These are phyloP conservation scores for Hydra vulgaris DNA, from an alignment of 30 jellyfish, hydroid and myxozoan species.

Conservation along the genomic window DNA sequence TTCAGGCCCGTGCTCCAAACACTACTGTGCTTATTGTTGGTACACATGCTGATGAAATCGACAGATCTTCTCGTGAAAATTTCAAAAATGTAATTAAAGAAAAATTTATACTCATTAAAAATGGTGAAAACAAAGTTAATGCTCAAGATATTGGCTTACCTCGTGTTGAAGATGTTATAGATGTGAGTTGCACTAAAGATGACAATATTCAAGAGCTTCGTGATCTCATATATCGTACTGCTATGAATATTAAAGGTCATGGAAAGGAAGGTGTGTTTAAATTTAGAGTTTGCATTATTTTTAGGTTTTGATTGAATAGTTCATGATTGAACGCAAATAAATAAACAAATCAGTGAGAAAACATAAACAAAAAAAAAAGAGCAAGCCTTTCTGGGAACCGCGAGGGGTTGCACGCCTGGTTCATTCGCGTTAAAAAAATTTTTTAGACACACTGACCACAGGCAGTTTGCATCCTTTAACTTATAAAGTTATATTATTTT, in stretches of 20 bases:
- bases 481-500: too few species aligned
- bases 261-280: slow-evolving; percentile 17
- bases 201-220: slow-evolving; percentile 43
- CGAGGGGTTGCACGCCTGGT: too few species aligned
- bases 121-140: slow-evolving; percentile 57
- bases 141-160: slow-evolving; percentile 65
- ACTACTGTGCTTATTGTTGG: slow-evolving; percentile 80
- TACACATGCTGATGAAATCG: slow-evolving; percentile 65
- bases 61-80: neutral
- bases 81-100: neutral
- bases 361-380: too few species aligned
- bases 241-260: slow-evolving; percentile 29
- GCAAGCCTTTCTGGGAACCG: too few species aligned
- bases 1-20: slow-evolving; percentile 79
- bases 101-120: slow-evolving; percentile 46
- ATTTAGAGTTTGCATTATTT: too few species aligned
- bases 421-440: too few species aligned
- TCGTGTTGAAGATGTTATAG: slow-evolving; percentile 51
- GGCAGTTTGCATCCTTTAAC: too few species aligned
- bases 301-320: too few species aligned
- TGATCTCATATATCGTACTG: slow-evolving; percentile 65
- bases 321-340: neutral
- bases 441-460: too few species aligned
- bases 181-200: slow-evolving; percentile 64
- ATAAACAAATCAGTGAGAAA: too few species aligned